These are phyloP conservation scores for Lepidocyrtoides sp. DNA, from an alignment of 2,888 invertebrate genomes.

Conservation along the genomic window DNA sequence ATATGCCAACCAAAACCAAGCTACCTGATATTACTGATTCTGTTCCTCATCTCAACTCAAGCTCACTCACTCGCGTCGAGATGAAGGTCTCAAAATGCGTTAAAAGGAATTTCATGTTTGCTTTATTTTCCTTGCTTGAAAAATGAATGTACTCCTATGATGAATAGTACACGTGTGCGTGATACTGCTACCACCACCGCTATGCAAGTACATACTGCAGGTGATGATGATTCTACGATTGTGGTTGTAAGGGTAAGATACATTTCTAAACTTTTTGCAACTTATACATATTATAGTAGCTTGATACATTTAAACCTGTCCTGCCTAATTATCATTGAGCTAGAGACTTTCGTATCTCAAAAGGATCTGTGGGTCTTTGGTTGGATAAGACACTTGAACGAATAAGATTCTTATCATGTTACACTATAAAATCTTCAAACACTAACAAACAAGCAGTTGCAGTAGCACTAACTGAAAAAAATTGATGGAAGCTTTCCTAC, in stretches of 20 bases:
- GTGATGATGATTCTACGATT: neutral
- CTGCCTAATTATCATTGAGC: neutral
- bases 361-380: no score
- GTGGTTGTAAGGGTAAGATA: neutral
- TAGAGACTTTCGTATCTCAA: neutral
- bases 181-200: neutral
- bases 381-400: neutral
- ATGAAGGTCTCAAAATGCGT: constrained; percentile 59
- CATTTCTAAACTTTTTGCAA: neutral
- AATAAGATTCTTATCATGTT: constrained; percentile 30
- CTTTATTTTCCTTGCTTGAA: constrained; percentile 61
- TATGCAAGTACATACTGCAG: neutral
- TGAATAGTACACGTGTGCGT: constrained; percentile 30
- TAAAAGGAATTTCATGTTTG: constrained; percentile 76
- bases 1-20: neutral
- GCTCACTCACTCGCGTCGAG: constrained; percentile 34
- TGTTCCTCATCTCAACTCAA: constrained; percentile 20
- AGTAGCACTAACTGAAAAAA: no score
- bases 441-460: neutral
- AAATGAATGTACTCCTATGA: constrained; percentile 63
- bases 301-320: neutral
- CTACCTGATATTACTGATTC: neutral
- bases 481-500: neutral
- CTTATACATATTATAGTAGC: neutral
- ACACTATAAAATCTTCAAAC: constrained; percentile 6